phyloP scores from a whole-genome alignment of 2,113 vertebrate species.

The Saimiri boliviensis region DNA sequence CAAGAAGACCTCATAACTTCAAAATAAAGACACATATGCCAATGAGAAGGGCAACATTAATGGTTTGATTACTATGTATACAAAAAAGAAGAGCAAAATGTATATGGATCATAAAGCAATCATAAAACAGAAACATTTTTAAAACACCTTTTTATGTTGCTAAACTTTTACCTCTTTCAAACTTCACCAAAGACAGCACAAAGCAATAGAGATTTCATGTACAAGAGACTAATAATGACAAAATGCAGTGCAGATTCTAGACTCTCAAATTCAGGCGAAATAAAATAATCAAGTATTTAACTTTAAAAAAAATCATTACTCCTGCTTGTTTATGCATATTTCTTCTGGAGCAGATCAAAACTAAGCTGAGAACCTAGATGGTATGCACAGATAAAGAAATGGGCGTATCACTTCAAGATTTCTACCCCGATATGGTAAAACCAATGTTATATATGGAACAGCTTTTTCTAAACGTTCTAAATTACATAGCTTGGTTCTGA shows the following conservation, averaged over 20 bases:
- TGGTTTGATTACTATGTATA: not conserved
- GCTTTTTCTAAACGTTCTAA: slow-evolving; percentile 40
- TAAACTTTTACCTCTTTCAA: slow-evolving; percentile 7
- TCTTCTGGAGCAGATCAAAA: slow-evolving; percentile 71
- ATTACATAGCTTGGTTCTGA: not conserved
- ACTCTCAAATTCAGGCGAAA: slow-evolving; percentile 9
- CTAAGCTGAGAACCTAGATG: slow-evolving; percentile 55
- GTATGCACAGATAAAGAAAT: slow-evolving; percentile 61
- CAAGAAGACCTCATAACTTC: not conserved
- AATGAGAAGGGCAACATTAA: not conserved
- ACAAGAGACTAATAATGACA: not conserved
- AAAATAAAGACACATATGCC: not conserved
- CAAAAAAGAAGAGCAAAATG: slow-evolving; percentile 1
- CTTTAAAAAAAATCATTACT: slow-evolving; percentile 26
- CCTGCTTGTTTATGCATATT: slow-evolving; percentile 64
- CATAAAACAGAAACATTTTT: not conserved
- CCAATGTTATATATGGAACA: slow-evolving; percentile 1
- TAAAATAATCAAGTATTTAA: slow-evolving; percentile 19
- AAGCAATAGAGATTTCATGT: not conserved
- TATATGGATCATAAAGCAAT: not conserved
- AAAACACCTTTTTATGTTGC: not conserved
- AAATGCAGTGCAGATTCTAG: slow-evolving; percentile 17
- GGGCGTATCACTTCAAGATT: slow-evolving; percentile 46
- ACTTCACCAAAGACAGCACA: not conserved
- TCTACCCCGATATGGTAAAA: slow-evolving; percentile 2